These are phyloP conservation scores for Equus quagga DNA, from an alignment of 2,113 vertebrate genomes.

Conservation along the genomic window DNA sequence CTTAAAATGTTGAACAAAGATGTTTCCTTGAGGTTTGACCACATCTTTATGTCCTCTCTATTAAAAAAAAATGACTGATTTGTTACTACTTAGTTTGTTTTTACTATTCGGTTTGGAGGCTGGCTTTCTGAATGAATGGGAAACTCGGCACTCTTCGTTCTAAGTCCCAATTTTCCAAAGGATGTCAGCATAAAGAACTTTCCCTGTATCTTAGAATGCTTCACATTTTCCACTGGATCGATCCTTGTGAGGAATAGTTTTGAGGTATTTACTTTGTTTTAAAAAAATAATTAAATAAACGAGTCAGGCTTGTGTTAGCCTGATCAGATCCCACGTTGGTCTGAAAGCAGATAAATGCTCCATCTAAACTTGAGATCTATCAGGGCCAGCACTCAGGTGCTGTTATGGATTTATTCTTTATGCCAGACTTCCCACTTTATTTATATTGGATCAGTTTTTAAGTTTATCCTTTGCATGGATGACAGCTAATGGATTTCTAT, in stretches of 20 bases:
- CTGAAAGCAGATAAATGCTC: not conserved
- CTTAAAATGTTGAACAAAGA: not conserved
- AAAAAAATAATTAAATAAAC: not conserved
- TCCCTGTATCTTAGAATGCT: no score
- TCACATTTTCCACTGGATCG: not conserved
- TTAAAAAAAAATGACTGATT: no score
- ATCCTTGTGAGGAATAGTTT: not conserved
- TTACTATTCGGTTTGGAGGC: not conserved
- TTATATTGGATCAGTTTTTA: not conserved
- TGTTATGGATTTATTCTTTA: not conserved
- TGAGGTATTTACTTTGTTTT: not conserved
- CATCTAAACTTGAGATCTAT: not conserved
- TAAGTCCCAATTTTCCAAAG: no score
- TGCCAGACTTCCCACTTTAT: not conserved
- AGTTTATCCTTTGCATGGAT: not conserved
- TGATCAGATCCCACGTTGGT: not conserved
- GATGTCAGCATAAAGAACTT: no score
- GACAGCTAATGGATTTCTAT: no score
- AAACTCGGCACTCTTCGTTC: no score
- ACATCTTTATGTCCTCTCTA: not conserved
- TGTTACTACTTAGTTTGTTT: not conserved
- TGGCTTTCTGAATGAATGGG: not conserved
- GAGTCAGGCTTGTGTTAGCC: not conserved
- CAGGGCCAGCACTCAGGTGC: rapidly evolving
- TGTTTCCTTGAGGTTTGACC: not conserved